phyloP scores from a whole-genome alignment of 2,888 invertebrate species.

The Scelioninae gen. 2 region DNA sequence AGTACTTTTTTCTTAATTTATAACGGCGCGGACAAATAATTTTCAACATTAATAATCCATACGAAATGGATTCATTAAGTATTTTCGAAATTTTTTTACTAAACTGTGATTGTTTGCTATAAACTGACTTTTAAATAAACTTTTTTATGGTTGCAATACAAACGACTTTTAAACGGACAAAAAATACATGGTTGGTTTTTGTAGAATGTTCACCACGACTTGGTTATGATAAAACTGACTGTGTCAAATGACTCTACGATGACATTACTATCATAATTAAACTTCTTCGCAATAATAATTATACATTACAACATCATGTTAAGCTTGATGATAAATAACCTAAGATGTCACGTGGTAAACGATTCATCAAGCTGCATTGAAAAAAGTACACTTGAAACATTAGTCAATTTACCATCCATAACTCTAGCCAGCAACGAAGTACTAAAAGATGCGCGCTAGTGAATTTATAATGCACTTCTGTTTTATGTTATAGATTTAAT shows the following conservation, averaged over 20 bases:
- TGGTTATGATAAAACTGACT: constrained; percentile 14
- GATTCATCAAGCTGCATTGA: constrained; percentile 32
- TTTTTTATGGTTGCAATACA: too few relatives aligned
- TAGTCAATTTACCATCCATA: constrained; percentile 18
- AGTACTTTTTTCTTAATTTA: constrained; percentile 2
- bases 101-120: too few relatives aligned
- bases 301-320: constrained; percentile 29
- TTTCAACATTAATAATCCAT: too few relatives aligned
- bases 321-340: constrained; percentile 34
- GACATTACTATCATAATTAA: constrained; percentile 38
- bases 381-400: constrained; percentile 13
- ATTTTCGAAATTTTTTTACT: too few relatives aligned
- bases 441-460: constrained; percentile 1
- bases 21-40: too few relatives aligned
- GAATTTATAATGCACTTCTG: constrained; percentile 22
- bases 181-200: too few relatives aligned
- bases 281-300: constrained; percentile 43
- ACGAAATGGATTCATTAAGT: too few relatives aligned
- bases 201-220: too few relatives aligned
- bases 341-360: constrained; percentile 21
- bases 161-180: too few relatives aligned
- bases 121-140: too few relatives aligned
- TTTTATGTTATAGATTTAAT: constrained; percentile 6
- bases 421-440: constrained; percentile 1
- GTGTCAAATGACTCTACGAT: constrained; percentile 21